These are phyloP conservation scores for Melipona beecheii DNA, from an alignment of 2,888 invertebrate species.

Conservation along the genomic window DNA sequence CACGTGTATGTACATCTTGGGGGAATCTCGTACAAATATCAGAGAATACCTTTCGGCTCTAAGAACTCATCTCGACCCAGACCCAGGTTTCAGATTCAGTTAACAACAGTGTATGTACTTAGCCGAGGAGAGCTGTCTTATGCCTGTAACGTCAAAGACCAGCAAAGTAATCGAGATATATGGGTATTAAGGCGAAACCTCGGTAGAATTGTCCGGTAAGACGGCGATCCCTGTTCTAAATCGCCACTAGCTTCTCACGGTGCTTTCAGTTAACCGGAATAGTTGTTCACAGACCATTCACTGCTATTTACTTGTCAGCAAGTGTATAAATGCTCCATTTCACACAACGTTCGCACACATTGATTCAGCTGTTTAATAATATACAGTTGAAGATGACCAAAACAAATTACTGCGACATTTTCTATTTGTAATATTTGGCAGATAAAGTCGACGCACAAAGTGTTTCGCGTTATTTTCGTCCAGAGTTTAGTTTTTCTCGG, in stretches of 20 bases:
- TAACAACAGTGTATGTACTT: slow-evolving; percentile 50
- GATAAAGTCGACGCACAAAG: no score
- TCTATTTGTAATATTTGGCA: no score
- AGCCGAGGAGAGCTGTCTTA: slow-evolving; percentile 29
- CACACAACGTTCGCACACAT: no score
- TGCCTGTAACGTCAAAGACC: slow-evolving; percentile 32
- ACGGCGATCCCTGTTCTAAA: slow-evolving; percentile 73
- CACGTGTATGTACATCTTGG: slow-evolving; percentile 1
- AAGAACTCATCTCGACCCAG: slow-evolving; percentile 1
- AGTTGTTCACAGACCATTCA: neutral
- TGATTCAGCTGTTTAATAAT: neutral
- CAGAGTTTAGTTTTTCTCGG: no score
- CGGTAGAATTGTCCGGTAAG: slow-evolving; percentile 64
- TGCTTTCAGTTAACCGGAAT: slow-evolving; percentile 68
- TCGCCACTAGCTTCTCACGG: slow-evolving; percentile 67
- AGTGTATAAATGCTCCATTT: neutral
- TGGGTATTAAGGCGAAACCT: slow-evolving; percentile 71
- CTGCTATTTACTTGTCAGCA: neutral
- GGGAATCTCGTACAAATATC: slow-evolving; percentile 25
- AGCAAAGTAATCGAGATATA: slow-evolving; percentile 60
- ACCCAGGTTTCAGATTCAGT: slow-evolving; percentile 48
- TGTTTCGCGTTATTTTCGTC: no score
- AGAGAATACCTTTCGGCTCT: neutral
- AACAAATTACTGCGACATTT: no score
- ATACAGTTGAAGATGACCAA: no score